Conservation (phyloP, 35 echinoderm and acorn worm species). For the Lytechinus pictus region DNA sequence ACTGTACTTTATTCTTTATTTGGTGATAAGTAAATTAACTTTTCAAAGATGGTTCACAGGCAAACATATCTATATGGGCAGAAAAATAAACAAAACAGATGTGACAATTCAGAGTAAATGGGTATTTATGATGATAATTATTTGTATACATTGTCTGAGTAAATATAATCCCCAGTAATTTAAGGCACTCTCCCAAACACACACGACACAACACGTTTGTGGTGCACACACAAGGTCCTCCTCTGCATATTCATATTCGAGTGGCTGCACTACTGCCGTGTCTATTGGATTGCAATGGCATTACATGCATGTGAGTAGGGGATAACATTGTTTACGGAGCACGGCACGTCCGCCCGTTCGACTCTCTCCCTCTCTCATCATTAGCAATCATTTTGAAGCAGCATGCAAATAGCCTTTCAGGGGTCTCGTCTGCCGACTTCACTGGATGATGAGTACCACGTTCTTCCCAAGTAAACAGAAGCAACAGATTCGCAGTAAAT, state of each 20-base stretch:
- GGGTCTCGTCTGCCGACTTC: not conserved
- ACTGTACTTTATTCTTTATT: no score
- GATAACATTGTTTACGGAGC: conserved; percentile 2
- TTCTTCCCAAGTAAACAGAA: not conserved
- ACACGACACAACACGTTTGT: not conserved
- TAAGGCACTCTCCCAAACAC: not conserved
- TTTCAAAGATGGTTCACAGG: not conserved
- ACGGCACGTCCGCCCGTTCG: not conserved
- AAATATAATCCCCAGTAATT: not conserved
- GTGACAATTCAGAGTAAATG: not conserved
- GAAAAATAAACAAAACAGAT: not conserved
- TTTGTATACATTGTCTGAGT: not conserved
- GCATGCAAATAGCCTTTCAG: not conserved
- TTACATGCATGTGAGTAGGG: not conserved
- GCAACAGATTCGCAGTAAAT: conserved; percentile 10
- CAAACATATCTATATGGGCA: not conserved
- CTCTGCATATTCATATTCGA: not conserved
- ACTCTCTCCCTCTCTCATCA: not conserved
- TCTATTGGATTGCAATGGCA: not conserved
- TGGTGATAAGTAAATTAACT: not conserved
- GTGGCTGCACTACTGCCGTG: not conserved
- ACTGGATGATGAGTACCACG: not conserved
- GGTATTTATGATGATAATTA: not conserved
- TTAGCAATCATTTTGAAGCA: not conserved
- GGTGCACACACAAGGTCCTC: not conserved